Conservation (phyloP, 2,888 invertebrate species). For the Camptogramma bilineatum region DNA sequence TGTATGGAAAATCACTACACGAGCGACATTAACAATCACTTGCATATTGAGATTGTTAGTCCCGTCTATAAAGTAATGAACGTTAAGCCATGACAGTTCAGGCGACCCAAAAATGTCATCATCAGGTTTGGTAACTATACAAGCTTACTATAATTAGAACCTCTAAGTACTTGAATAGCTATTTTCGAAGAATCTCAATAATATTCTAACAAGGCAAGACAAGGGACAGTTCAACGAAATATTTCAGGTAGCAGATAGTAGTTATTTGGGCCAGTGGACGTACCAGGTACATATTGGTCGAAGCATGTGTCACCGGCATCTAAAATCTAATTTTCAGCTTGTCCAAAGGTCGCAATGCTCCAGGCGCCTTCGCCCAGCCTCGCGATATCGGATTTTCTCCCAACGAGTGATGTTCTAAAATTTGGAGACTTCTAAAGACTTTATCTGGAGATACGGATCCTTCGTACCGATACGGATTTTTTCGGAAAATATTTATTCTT, state of each 20-base stretch:
- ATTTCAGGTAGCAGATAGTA: conserved; percentile 35
- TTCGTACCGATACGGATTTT: background rate
- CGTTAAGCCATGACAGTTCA: no score
- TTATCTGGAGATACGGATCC: background rate
- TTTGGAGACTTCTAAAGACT: background rate
- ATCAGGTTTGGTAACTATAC: no score
- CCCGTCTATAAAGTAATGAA: no score
- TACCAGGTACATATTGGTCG: conserved; percentile 38
- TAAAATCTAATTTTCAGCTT: conserved; percentile 76
- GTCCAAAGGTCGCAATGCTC: conserved; percentile 65
- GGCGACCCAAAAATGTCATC: no score
- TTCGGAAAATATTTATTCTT: no score
- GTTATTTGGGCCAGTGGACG: conserved; percentile 48
- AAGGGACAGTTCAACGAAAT: background rate
- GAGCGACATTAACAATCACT: no score
- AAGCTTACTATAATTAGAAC: no score
- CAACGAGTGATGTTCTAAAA: conserved; percentile 18
- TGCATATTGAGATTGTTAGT: no score
- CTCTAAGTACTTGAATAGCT: background rate
- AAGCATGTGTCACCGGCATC: conserved; percentile 67
- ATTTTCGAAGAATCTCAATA: background rate
- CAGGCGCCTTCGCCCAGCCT: conserved; percentile 49
- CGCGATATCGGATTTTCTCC: conserved; percentile 65
- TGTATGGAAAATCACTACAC: no score
- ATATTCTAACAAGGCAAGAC: background rate